These are phyloP conservation scores for Amaurobius ferox DNA, from an alignment of 2,888 invertebrate genomes.

Conservation along the genomic window DNA sequence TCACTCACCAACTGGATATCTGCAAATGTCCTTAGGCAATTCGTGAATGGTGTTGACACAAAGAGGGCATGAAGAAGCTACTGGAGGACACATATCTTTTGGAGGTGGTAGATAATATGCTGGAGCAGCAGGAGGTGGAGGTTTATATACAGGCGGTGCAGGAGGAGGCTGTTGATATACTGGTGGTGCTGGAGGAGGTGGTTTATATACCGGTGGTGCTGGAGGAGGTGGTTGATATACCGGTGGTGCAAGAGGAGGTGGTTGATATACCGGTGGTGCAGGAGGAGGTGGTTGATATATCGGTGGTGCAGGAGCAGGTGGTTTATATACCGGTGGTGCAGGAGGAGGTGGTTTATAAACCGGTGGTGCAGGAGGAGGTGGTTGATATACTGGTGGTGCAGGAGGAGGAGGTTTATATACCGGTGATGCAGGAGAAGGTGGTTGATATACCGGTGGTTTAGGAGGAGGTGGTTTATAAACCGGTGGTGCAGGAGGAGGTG, in stretches of 20 bases:
- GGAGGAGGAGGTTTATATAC: background rate
- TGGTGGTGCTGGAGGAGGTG: background rate
- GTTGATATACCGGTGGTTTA: background rate
- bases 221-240: no score
- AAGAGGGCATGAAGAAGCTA: background rate
- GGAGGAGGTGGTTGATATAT: background rate
- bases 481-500: background rate
- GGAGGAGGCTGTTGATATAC: background rate
- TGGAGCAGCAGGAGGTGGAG: background rate
- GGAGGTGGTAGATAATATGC: background rate
- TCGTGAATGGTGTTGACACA: background rate
- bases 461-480: background rate
- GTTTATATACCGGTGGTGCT: no score
- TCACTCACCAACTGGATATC: background rate
- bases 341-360: background rate
- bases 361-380: background rate
- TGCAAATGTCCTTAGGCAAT: background rate
- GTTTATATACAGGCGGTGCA: background rate
- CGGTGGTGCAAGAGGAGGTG: no score
- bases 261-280: background rate
- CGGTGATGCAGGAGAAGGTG: background rate
- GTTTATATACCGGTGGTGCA: background rate
- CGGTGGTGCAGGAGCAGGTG: background rate
- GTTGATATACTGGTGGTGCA: background rate
- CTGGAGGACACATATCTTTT: slow-evolving; percentile 5